Evolutionary conservation across 2,888 invertebrate genomes (phyloP).

Genomic region (Andrena dorsata): DNA sequence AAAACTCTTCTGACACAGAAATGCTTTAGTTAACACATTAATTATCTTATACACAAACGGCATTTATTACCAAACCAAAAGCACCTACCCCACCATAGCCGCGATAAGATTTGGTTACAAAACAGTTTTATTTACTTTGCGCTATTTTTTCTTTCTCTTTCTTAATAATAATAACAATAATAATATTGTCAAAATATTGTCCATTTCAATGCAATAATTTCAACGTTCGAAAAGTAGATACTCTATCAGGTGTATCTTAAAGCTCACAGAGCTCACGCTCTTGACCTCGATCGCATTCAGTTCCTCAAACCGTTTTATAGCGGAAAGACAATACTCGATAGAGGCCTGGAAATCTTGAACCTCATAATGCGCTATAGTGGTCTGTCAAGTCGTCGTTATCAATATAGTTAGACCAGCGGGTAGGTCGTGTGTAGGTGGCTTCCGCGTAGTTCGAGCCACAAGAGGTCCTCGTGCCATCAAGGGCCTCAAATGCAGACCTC

Average conservation of each 20-base stretch:
- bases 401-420: constrained; percentile 38
- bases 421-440: constrained; percentile 32
- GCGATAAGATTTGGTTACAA: too few species aligned
- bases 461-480: constrained; percentile 63
- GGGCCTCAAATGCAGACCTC: constrained; percentile 65
- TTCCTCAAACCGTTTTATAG: background rate
- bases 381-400: constrained; percentile 41
- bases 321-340: constrained; percentile 25
- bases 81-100: too few species aligned
- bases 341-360: constrained; percentile 23
- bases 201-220: too few species aligned
- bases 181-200: too few species aligned
- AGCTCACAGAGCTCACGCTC: background rate
- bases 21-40: too few species aligned
- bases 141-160: too few species aligned
- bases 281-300: background rate
- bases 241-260: background rate
- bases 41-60: too few species aligned
- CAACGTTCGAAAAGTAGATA: too few species aligned
- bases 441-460: constrained; percentile 43
- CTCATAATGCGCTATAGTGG: constrained; percentile 32
- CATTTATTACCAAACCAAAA: too few species aligned
- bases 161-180: too few species aligned
- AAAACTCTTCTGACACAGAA: too few species aligned
- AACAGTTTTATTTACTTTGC: too few species aligned